Evolutionary conservation across 2,888 invertebrate genomes (phyloP), one percentile per base, ranked within the genome.

Genomic region (Polydrusus tereticollis): DNA sequence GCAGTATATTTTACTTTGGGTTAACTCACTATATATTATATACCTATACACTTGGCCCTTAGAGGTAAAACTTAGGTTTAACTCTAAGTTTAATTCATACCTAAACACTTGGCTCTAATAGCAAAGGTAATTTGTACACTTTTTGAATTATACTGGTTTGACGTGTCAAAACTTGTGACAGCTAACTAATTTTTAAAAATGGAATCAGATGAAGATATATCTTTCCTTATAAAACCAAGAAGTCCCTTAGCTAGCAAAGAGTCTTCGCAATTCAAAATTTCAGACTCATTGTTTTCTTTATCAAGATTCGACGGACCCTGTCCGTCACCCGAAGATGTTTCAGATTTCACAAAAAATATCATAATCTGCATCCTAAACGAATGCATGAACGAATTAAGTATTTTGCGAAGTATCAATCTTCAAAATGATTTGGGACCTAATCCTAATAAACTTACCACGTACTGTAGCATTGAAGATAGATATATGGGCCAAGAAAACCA

Each of bases 401-500:
- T 79, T 23, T 55, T 79, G 63, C 72, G 75, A 36, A 77, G 73
- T 59, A 74, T 78, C 14, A 78, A 77, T 33, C 68, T 67, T 12
- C 74, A 75, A 57, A 74, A 73, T 59, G 74, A 74, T 8, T 41
- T 69, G 0, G 68, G 71, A 20, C 38, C 57, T 16, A 50, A 62
- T 23, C 26, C 63, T 21, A 20, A 67, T 7, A 43, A 66, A 36
- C 52, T 43, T 4, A 7, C 70, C 10, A 21, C 23, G 45, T 77
- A 77, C 23, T 18, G 33, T 0, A 76, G 74, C 36, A 67, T 77
- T 14, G 74, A 75, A 18, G 74, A 75, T n/a, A 75, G 80, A 21
- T 78, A 75, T 23, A 76, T 76, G 75, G 77, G 77, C 14, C 60
- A 69, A 7, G 77, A 79, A 60, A 72, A 77, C 41, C 78, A 79